Conservation (phyloP, 1,140 invertebrate genomes). For the Rhizoglyphus robini region DNA sequence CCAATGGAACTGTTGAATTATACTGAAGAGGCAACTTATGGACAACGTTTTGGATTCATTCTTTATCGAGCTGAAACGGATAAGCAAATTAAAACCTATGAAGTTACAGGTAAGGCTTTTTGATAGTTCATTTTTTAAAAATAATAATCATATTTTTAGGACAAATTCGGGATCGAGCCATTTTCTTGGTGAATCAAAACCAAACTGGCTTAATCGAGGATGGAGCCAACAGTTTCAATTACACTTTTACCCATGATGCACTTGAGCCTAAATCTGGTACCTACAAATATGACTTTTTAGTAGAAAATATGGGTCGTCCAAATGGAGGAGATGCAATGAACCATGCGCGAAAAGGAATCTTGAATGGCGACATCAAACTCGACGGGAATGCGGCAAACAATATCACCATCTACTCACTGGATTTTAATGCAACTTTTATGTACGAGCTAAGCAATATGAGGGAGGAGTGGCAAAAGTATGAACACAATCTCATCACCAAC, state of each 20-base stretch:
- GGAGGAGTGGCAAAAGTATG: background rate
- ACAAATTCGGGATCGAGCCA: background rate
- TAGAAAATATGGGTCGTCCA: conserved; percentile 26
- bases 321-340: too few relatives aligned
- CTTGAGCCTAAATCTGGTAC: conserved; percentile 37
- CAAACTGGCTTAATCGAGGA: background rate
- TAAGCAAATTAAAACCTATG: background rate
- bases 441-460: background rate
- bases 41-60: conserved; percentile 5
- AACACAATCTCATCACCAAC: background rate
- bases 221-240: too few relatives aligned
- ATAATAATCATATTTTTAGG: background rate
- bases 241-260: background rate
- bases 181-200: background rate
- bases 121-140: background rate
- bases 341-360: conserved; percentile 49
- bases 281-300: conserved; percentile 38
- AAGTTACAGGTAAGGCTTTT: background rate
- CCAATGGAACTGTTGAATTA: background rate
- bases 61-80: background rate
- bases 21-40: background rate
- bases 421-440: background rate
- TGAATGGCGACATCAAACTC: background rate
- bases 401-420: background rate
- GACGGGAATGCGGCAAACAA: background rate